These are phyloP conservation scores for Pharmacophagus antenor DNA, from an alignment of 2,888 invertebrate species.

Conservation along the genomic window DNA sequence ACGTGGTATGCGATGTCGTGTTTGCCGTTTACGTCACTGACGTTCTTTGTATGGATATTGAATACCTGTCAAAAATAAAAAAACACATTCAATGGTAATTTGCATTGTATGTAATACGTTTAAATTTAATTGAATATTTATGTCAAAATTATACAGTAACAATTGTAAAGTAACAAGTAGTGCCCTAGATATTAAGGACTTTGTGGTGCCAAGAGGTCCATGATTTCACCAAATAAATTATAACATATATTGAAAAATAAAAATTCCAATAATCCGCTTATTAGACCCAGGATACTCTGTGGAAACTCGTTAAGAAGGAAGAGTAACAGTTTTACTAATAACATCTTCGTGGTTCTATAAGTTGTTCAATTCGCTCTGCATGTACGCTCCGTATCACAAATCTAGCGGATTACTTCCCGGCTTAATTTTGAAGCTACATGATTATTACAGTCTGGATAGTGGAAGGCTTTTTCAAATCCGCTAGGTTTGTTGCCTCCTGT, in stretches of 20 bases:
- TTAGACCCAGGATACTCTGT: constrained; percentile 83
- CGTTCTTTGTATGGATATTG: constrained; percentile 71
- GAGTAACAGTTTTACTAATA: constrained; percentile 91
- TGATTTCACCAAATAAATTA: constrained; percentile 89
- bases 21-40: constrained; percentile 72
- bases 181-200: too few species aligned
- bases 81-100: constrained; percentile 27
- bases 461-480: too few species aligned
- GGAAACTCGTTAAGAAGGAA: constrained; percentile 95
- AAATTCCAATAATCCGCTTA: constrained; percentile 75
- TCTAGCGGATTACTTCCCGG: too few species aligned
- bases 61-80: constrained; percentile 55
- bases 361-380: constrained; percentile 68
- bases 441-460: too few species aligned
- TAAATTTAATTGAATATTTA: constrained; percentile 8
- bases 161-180: too few species aligned
- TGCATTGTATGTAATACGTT: constrained; percentile 18
- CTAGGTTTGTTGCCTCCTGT: too few species aligned
- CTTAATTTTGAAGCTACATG: too few species aligned
- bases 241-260: constrained; percentile 91
- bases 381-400: too few species aligned
- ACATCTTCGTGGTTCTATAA: constrained; percentile 93
- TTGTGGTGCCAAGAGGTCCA: constrained; percentile 94
- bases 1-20: constrained; percentile 72
- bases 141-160: background rate